Conservation (phyloP, 2,797 vertebrate species). For the Orestias chungarensis region DNA sequence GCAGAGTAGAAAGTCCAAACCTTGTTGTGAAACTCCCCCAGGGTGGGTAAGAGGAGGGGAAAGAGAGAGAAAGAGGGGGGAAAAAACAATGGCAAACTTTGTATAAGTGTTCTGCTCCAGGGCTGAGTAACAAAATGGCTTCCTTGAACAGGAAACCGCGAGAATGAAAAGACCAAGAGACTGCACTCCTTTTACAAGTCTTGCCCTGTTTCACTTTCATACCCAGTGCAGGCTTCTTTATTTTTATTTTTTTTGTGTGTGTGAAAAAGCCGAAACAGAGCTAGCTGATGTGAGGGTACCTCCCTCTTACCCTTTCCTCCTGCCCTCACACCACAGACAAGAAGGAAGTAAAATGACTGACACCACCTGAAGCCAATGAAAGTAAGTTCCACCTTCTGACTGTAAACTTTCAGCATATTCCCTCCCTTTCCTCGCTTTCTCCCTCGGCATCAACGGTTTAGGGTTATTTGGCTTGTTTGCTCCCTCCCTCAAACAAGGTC, state of each 20-base stretch:
- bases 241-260: too few relatives aligned
- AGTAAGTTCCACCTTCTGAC: too few relatives aligned
- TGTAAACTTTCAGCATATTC: constrained; percentile 12
- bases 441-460: constrained; percentile 44
- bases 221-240: constrained; percentile 65
- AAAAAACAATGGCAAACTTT: constrained; percentile 63
- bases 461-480: constrained; percentile 47
- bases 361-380: constrained; percentile 78
- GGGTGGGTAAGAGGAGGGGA: constrained; percentile 17
- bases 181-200: constrained; percentile 78
- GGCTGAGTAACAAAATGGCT: constrained; percentile 80
- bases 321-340: constrained; percentile 60
- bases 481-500: constrained; percentile 32
- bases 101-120: constrained; percentile 57
- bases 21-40: constrained; percentile 57
- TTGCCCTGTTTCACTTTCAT: constrained; percentile 83
- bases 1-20: constrained; percentile 77
- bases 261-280: constrained; percentile 46
- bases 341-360: constrained; percentile 85
- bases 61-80: too few relatives aligned
- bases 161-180: constrained; percentile 68
- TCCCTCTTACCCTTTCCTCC: constrained; percentile 74
- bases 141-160: constrained; percentile 80
- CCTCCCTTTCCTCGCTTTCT: constrained; percentile 57
- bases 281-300: constrained; percentile 53